phyloP scores from a whole-genome alignment of 92 coral and sea anemone genomes.

The Porites cylindrica region DNA sequence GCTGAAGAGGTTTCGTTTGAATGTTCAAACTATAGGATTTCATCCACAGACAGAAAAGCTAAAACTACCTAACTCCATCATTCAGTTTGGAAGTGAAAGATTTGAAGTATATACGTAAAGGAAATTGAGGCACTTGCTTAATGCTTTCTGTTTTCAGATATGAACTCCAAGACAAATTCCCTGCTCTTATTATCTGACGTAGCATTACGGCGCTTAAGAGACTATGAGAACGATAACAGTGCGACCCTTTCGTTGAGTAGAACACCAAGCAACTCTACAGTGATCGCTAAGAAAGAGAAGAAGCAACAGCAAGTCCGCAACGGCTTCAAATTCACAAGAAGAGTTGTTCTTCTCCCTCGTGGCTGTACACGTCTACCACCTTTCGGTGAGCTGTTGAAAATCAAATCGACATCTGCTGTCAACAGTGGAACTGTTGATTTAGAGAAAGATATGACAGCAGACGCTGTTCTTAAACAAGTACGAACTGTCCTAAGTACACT shows the following conservation, averaged over 20 bases:
- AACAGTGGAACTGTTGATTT: slow-evolving; percentile 3
- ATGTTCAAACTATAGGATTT: no score
- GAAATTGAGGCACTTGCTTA: no score
- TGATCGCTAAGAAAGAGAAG: background rate
- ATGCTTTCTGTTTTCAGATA: background rate
- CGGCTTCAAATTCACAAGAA: slow-evolving; percentile 10
- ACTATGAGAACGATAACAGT: background rate
- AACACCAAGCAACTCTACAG: background rate
- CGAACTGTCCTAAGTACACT: slow-evolving; percentile 3
- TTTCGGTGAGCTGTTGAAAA: background rate
- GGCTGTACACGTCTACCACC: slow-evolving; percentile 22
- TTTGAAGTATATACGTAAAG: no score
- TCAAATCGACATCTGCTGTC: background rate
- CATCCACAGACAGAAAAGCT: no score
- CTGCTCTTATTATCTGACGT: slow-evolving; percentile 35
- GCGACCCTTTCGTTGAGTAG: background rate
- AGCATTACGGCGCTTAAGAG: background rate
- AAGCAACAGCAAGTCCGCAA: slow-evolving; percentile 8
- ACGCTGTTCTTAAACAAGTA: slow-evolving; percentile 21
- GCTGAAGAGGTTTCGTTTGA: no score
- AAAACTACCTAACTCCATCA: no score
- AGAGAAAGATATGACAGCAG: slow-evolving; percentile 21
- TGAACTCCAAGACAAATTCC: slow-evolving; percentile 14
- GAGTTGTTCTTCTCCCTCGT: slow-evolving; percentile 25
- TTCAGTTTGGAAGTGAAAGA: no score